Percentiles rank a stretch among this genome's conserved stretches.
Conservation (phyloP, 2,888 invertebrate genomes). For the Octodonta nipae region DNA sequence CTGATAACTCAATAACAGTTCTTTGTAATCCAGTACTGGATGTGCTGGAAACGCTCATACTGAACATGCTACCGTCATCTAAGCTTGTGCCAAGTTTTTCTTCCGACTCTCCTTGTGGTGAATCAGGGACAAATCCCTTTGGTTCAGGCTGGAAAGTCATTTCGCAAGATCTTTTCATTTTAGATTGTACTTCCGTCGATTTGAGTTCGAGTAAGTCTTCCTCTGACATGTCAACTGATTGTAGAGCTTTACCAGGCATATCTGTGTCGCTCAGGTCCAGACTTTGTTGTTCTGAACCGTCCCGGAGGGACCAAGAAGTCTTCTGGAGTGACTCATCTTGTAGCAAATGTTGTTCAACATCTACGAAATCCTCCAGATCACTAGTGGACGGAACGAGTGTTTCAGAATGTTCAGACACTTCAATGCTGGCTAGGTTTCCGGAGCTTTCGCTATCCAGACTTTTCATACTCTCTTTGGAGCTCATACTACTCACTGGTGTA, state of each 20-base stretch:
- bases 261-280: constrained; percentile 29
- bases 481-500: constrained; percentile 75
- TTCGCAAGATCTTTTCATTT: constrained; percentile 80
- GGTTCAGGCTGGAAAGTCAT: constrained; percentile 70
- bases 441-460: constrained; percentile 82
- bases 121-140: constrained; percentile 35
- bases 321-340: constrained; percentile 30
- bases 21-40: constrained; percentile 36
- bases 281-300: constrained; percentile 20
- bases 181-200: constrained; percentile 46
- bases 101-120: constrained; percentile 38
- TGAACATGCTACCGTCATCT: constrained; percentile 45
- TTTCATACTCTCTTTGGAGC: constrained; percentile 80
- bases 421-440: constrained; percentile 76
- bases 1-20: constrained; percentile 37
- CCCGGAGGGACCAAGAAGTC: constrained; percentile 15
- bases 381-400: constrained; percentile 83
- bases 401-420: constrained; percentile 84
- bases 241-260: constrained; percentile 27
- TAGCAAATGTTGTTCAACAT: constrained; percentile 41
- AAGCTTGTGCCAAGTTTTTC: constrained; percentile 43
- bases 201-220: constrained; percentile 38
- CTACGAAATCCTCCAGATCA: constrained; percentile 62
- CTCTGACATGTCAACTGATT: constrained; percentile 43
- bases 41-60: constrained; percentile 45